Conservation (phyloP, 2,113 vertebrate genomes). For the Pteruthius melanotis region DNA sequence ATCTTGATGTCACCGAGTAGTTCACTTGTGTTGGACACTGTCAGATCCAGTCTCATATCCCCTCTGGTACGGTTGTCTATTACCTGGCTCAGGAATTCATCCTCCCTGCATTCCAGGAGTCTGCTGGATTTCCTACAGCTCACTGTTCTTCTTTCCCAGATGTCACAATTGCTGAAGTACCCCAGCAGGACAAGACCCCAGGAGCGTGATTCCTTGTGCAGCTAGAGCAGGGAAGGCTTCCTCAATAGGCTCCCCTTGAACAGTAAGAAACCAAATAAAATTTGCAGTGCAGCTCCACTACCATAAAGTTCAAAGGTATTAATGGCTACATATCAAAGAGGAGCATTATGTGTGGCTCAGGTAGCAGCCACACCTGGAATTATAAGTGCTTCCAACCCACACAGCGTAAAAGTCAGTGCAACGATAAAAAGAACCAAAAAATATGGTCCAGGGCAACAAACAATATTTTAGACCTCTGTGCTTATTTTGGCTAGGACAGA, state of each 20-base stretch:
- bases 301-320: background rate
- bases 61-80: background rate
- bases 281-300: background rate
- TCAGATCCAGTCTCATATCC: no score
- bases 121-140: background rate
- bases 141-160: accelerated
- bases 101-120: background rate
- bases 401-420: background rate
- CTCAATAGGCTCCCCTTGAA: background rate
- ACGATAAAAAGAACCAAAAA: background rate
- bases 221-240: background rate
- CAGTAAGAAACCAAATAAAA: background rate
- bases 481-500: background rate
- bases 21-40: background rate
- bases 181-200: background rate
- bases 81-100: background rate
- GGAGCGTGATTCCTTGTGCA: background rate
- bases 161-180: background rate
- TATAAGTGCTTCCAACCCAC: background rate
- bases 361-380: background rate
- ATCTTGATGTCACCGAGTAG: accelerated
- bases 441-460: background rate
- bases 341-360: background rate
- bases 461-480: background rate
- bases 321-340: background rate